Evolutionary conservation across 2,888 invertebrate genomes (phyloP), one percentile per base, ranked within the genome.

Genomic region (Biston stratarius): DNA sequence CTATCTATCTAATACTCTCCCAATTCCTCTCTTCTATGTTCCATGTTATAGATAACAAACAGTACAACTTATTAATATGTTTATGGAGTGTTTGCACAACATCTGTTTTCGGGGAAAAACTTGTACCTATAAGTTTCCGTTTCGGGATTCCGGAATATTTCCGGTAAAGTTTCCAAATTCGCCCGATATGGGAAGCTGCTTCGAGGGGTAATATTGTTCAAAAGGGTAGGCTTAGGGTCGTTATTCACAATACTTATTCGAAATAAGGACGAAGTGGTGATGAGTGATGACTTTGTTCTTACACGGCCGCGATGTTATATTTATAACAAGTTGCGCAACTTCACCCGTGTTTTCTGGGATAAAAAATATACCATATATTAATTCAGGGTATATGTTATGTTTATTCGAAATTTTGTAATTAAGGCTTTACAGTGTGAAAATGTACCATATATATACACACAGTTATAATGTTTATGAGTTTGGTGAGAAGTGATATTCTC

Each of bases 81-180:
- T 65, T 64, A 72, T 67, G 47, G 67, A 68, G 67, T 72, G 67
- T 64, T 69, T 68, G 64, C 33, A 57, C 65, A 71, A 69, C 74
- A 74, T 71, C 71, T 73, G 74, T 69, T 66, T 24, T 67, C 68
- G 59, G 65, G 71, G 59, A 67, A 66, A 69, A 74, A 72, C 64
- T 72, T 72, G 53, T 60, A 53, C 68, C 64, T 67, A 69, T 59
- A 68, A 72, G 69, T 73, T 74, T 56, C 51, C 33, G 10, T 74
- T 60, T 45, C 33, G 12, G 57, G 38, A 56, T 61, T 38, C 56
- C 51, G 57, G 33, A 33, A 52, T 65, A 56, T 69, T 63, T 73
- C 55, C 60, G 61, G 40, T 47, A 66, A 72, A 74, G 64, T 74
- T 74, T 71, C 65, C 52, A 66, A 70, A 73, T 74, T 73, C 62